Percentiles rank a stretch among this genome's conserved stretches.
Evolutionary conservation across 2,797 vertebrate species (phyloP).

Genomic region (Capromys pilorides): DNA sequence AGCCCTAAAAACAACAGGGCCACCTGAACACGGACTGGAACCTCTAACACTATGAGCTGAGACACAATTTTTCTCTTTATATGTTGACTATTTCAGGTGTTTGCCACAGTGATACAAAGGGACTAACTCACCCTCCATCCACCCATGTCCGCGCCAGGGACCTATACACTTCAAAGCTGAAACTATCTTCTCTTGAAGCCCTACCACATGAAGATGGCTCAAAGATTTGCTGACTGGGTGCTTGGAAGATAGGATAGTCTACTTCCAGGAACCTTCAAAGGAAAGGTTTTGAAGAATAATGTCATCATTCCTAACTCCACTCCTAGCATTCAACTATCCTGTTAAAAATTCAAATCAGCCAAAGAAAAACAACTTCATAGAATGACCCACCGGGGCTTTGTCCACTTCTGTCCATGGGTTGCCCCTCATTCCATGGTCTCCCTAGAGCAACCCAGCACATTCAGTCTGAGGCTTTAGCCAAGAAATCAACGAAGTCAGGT

Average conservation of each 20-base stretch:
- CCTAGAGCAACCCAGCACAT: not conserved
- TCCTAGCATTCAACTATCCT: not conserved
- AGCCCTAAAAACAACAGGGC: not conserved
- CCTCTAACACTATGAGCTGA: not conserved
- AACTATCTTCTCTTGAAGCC: not conserved
- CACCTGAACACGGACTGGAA: not conserved
- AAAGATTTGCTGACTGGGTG: not conserved
- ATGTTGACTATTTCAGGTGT: not conserved
- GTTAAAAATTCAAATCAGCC: constrained; percentile 40
- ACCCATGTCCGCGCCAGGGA: not conserved
- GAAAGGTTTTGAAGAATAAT: not conserved
- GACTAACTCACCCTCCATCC: not conserved
- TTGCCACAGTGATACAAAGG: not conserved
- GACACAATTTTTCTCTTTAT: not conserved
- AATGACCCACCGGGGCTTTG: not conserved
- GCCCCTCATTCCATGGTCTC: not conserved
- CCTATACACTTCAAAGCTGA: not conserved
- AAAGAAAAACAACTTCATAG: constrained; percentile 30
- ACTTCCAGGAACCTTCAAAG: not conserved
- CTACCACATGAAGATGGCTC: not conserved
- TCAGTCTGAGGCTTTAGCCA: not conserved
- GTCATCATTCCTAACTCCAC: not conserved
- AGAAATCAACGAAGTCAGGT: not conserved
- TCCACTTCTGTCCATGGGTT: not conserved
- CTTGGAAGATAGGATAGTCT: not conserved